Percentiles rank a stretch among this genome's conserved stretches.
phyloP scores from a whole-genome alignment of 2,888 invertebrate genomes.

The Watsonalla cultraria region DNA sequence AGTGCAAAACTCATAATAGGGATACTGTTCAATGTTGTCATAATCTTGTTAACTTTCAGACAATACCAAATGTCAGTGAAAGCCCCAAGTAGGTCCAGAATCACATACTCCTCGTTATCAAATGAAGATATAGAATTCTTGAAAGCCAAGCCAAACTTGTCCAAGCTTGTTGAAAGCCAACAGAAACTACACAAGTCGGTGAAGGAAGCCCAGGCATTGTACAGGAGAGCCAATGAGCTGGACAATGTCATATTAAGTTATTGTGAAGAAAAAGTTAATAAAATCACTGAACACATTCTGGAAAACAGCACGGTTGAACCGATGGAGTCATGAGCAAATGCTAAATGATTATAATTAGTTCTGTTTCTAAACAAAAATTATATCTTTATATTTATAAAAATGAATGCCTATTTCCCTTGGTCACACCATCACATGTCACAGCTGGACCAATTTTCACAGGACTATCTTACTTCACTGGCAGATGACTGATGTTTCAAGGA shows the following conservation, averaged over 20 bases:
- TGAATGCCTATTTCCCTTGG: too few relatives aligned
- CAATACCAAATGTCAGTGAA: constrained; percentile 55
- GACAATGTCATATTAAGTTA: constrained; percentile 48
- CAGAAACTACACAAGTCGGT: constrained; percentile 52
- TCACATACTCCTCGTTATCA: constrained; percentile 55
- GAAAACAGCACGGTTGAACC: constrained; percentile 56
- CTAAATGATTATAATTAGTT: not conserved
- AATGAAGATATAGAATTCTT: constrained; percentile 68
- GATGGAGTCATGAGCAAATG: constrained; percentile 16
- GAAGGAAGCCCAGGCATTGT: constrained; percentile 42
- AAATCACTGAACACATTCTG: constrained; percentile 56
- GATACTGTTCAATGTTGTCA: too few relatives aligned
- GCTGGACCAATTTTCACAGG: too few relatives aligned
- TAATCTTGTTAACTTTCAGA: constrained; percentile 34
- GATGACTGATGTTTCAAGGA: too few relatives aligned
- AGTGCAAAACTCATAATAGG: too few relatives aligned
- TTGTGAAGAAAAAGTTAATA: constrained; percentile 47
- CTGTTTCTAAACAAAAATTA: too few relatives aligned
- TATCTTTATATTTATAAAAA: too few relatives aligned
- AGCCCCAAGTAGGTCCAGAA: constrained; percentile 43
- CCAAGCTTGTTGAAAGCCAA: constrained; percentile 55
- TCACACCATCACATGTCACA: too few relatives aligned
- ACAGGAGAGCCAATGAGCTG: constrained; percentile 40
- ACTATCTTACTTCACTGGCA: too few relatives aligned
- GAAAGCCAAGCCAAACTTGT: constrained; percentile 56